Evolutionary conservation across 2,113 vertebrate genomes (phyloP), one percentile per base, ranked within the genome.

Genomic region (Corythornis cristatus): DNA sequence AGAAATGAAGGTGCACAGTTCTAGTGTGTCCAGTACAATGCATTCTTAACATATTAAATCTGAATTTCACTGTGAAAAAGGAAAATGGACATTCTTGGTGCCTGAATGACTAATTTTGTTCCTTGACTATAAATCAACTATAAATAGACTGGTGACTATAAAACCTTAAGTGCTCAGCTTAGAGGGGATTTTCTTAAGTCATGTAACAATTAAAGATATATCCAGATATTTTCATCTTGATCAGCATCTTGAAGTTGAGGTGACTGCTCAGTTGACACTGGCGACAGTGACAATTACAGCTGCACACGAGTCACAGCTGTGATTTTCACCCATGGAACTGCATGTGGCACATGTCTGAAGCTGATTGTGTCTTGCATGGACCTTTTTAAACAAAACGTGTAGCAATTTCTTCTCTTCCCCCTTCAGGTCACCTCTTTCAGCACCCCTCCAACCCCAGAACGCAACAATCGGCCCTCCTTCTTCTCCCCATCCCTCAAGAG

Each of bases 341-440:
- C 29, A 48, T 72, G 0, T 72, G 66, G 25, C 42, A 46, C 17
- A 1, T 31, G 12, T 31, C 42, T 51, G 54, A 71, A 42, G 45
- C 48, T 19, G 29, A 37, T 74, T 74, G 19, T 50, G 68, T 73
- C 50, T 43, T 64, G 42, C 62, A 14, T 0, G 40, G 33, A 33
- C 45, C 12, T 70, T 23, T 21, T 37, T 8, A 50, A 20, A 18
- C 45, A 62, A n/a, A 56, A 26, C 20, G 46, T 58, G 17, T 26
- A 73, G 14, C 9, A 2, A 2, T 64, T 77, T 78, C 58, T 22
- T 26, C 26, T 56, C 1, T 42, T 83, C 86, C 19, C 50, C 33
- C 88, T 94, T 46, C 97, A 99, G 99, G 98, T 99, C 91, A 99
- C 99, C 22, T 99, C 99, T 26, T 99, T 99, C 98, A 99, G 99